Evolutionary conservation across 2,888 invertebrate genomes (phyloP).

Genomic region (Achlya flavicornis): DNA sequence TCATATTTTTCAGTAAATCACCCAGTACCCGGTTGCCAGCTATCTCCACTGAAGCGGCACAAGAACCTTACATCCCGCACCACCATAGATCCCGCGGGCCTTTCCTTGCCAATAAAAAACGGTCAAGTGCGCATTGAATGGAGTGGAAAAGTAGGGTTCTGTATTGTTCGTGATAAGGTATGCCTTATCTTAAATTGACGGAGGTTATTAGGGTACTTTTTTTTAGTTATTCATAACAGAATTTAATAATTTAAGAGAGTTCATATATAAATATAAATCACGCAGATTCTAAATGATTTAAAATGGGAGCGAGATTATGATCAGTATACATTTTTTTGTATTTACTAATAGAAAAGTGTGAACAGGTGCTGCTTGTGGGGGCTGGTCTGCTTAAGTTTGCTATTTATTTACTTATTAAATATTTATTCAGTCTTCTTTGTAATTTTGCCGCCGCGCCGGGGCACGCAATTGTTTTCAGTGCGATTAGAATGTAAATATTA

Average conservation of each 20-base stretch:
- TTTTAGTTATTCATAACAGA: background rate
- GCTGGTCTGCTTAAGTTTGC: too few species aligned
- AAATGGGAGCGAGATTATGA: too few species aligned
- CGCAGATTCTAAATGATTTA: too few species aligned
- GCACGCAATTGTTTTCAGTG: too few species aligned
- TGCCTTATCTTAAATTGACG: slow-evolving; percentile 8
- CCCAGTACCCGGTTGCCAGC: slow-evolving; percentile 31
- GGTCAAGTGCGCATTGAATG: slow-evolving; percentile 11
- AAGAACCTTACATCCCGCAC: slow-evolving; percentile 26
- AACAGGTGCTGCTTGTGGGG: too few species aligned
- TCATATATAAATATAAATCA: too few species aligned
- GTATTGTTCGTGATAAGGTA: slow-evolving; percentile 7
- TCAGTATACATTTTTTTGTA: too few species aligned
- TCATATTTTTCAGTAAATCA: slow-evolving; percentile 41
- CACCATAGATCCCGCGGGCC: slow-evolving; percentile 25
- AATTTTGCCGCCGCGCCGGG: too few species aligned
- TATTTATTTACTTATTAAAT: too few species aligned
- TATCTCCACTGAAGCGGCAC: slow-evolving; percentile 38
- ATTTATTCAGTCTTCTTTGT: too few species aligned
- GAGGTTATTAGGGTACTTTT: background rate
- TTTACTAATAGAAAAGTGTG: too few species aligned
- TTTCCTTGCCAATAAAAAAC: slow-evolving; percentile 11
- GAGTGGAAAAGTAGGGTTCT: slow-evolving; percentile 13
- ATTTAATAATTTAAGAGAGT: background rate
- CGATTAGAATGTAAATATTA: too few species aligned